Evolutionary conservation across 1,140 invertebrate species (phyloP).

Genomic region (Oncopeltus fasciatus): DNA sequence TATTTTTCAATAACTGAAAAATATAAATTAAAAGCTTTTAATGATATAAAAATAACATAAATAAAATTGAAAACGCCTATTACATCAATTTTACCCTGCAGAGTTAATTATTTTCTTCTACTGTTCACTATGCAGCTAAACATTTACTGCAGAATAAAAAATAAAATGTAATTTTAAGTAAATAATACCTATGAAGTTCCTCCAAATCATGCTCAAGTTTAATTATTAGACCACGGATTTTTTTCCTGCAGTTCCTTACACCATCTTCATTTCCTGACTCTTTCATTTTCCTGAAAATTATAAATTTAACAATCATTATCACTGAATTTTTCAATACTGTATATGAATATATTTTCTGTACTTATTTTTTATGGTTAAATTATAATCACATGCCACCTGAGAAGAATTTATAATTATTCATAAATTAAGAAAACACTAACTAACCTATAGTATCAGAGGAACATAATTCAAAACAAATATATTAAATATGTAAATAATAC

Average conservation of each 20-base stretch:
- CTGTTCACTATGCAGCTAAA: too few species aligned
- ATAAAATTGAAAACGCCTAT: too few species aligned
- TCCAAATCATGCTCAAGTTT: constrained; percentile 29
- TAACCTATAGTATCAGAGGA: neutral
- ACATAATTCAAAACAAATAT: neutral
- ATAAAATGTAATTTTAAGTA: too few species aligned
- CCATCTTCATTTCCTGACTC: constrained; percentile 15
- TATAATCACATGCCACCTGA: neutral
- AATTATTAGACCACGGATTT: constrained; percentile 28
- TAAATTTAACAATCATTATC: too few species aligned
- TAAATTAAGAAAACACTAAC: neutral
- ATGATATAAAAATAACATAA: too few species aligned
- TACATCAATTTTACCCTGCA: too few species aligned
- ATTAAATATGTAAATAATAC: neutral
- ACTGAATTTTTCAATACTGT: neutral
- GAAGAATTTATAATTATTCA: neutral
- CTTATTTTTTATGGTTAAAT: neutral
- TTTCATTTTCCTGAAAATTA: constrained; percentile 12
- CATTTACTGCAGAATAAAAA: too few species aligned
- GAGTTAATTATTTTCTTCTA: too few species aligned
- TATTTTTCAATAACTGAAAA: too few species aligned
- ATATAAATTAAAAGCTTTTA: too few species aligned
- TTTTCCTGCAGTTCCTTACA: constrained; percentile 27
- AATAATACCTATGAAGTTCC: constrained; percentile 30
- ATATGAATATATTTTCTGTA: neutral